phyloP scores from a whole-genome alignment of 2,113 vertebrate genomes.

The Pygoscelis adeliae region DNA sequence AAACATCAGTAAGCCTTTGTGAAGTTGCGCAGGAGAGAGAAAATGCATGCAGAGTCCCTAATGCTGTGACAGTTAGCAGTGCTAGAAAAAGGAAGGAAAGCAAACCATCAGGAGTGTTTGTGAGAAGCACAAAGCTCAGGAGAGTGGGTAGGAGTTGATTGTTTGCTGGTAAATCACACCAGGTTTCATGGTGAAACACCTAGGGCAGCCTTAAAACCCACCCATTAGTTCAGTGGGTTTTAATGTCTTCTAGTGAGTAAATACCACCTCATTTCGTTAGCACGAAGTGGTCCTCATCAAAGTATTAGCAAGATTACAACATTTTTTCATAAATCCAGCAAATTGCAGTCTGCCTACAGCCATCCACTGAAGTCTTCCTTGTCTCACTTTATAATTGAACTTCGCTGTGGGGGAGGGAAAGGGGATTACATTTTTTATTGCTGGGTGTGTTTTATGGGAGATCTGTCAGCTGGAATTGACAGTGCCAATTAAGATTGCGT shows the following conservation, averaged over 20 bases:
- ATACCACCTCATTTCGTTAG: background rate
- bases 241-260: conserved; percentile 46
- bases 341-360: conserved; percentile 46
- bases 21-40: background rate
- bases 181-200: background rate
- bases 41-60: background rate
- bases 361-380: conserved; percentile 36
- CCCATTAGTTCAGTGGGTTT: conserved; percentile 32
- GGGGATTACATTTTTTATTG: conserved; percentile 38
- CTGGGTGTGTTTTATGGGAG: conserved; percentile 18
- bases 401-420: background rate
- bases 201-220: conserved; percentile 13
- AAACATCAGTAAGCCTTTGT: background rate
- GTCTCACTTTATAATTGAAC: conserved; percentile 31
- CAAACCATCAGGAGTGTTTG: background rate
- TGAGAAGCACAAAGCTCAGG: background rate
- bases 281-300: conserved; percentile 58
- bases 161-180: background rate
- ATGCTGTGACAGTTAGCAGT: background rate
- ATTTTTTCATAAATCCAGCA: conserved; percentile 47
- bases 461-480: conserved; percentile 48
- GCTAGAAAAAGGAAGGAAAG: background rate
- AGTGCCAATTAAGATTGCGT: background rate
- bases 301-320: conserved; percentile 46
- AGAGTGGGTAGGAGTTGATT: background rate